Evolutionary conservation across 2,113 vertebrate species (phyloP).

Genomic region (Pachyramphus minor): DNA sequence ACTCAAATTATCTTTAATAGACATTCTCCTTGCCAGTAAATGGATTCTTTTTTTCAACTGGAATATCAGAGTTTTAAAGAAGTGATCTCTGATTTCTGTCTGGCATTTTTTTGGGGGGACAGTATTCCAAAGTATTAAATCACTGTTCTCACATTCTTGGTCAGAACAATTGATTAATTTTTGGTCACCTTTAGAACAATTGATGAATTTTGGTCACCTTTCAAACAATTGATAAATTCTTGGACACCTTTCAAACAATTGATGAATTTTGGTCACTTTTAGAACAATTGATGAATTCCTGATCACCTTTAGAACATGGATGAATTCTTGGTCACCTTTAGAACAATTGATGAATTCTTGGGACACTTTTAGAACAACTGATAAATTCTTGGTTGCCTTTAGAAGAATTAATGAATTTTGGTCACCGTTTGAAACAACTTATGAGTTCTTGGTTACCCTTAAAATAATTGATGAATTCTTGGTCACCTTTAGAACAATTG

Average conservation of each 20-base stretch:
- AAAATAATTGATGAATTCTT: background rate
- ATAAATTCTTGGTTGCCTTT: background rate
- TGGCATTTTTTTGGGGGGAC: background rate
- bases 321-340: background rate
- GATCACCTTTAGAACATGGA: too few species aligned
- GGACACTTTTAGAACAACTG: background rate
- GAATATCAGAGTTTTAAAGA: background rate
- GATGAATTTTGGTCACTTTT: background rate
- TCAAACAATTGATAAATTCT: background rate
- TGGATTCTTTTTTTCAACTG: background rate
- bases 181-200: background rate
- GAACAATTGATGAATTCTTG: background rate
- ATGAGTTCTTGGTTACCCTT: too few species aligned
- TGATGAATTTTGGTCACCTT: background rate
- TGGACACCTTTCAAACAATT: background rate
- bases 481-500: background rate
- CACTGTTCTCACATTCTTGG: background rate
- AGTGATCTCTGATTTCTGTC: background rate
- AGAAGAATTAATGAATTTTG: background rate
- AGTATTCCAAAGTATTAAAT: background rate
- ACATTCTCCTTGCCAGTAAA: background rate
- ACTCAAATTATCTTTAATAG: background rate
- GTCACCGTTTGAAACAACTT: background rate
- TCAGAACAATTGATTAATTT: background rate
- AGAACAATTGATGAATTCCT: background rate